Percentiles rank a stretch among this genome's conserved stretches.
These are phyloP conservation scores for Alfaro cultratus DNA, from an alignment of 2,797 vertebrate species.

Conservation along the genomic window DNA sequence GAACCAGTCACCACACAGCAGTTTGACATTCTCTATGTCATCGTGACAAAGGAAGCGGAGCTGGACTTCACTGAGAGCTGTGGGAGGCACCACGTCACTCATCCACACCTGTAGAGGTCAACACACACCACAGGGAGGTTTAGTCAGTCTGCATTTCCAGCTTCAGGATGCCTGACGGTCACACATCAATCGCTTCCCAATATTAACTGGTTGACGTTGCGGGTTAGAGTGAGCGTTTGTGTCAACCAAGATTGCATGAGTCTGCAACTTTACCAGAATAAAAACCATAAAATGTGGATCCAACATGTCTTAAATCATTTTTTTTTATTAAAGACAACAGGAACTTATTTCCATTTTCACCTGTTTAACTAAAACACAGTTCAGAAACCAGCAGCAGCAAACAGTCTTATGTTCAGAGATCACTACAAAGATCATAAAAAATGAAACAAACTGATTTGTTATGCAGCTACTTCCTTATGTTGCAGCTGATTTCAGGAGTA, in stretches of 20 bases:
- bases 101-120: constrained; percentile 89
- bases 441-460: background rate
- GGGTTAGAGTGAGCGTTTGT: background rate
- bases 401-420: background rate
- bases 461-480: background rate
- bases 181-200: background rate
- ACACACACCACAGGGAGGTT: constrained; percentile 16
- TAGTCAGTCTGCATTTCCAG: background rate
- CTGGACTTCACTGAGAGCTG: constrained; percentile 94
- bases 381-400: background rate
- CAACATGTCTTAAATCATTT: background rate
- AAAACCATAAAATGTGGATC: background rate
- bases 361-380: background rate
- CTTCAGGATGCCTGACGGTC: background rate
- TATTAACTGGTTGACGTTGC: background rate
- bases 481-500: background rate
- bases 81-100: constrained; percentile 95
- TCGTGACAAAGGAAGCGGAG: constrained; percentile 97
- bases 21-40: constrained; percentile 99
- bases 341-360: background rate
- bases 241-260: background rate
- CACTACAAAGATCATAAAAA: background rate
- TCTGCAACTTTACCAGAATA: background rate
- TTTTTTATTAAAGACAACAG: background rate
- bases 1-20: constrained; percentile 98